Percentiles rank a stretch among this genome's conserved stretches.
These are phyloP conservation scores for Todiramphus saurophagus DNA, from an alignment of 2,113 vertebrate genomes.

Conservation along the genomic window DNA sequence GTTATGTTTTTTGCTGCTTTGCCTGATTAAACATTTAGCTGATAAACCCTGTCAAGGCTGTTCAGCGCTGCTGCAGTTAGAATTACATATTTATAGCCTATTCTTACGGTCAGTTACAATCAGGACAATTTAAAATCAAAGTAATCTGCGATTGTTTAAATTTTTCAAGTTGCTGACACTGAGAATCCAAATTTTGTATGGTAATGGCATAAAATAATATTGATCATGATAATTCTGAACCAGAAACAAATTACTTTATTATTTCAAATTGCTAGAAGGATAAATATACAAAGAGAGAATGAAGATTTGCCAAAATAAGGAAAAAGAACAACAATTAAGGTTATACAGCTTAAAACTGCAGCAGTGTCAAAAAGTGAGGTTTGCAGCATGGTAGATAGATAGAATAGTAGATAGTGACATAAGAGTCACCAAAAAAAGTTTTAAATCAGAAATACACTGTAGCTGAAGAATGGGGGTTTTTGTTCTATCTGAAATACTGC, in stretches of 20 bases:
- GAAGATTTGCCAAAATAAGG: not conserved
- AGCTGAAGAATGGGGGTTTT: too few relatives aligned
- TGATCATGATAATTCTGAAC: not conserved
- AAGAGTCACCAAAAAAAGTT: too few relatives aligned
- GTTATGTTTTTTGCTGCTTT: constrained; percentile 36
- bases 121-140: not conserved
- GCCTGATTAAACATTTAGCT: constrained; percentile 53
- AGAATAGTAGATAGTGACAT: too few relatives aligned
- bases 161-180: not conserved
- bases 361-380: not conserved
- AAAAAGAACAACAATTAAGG: not conserved
- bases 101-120: not conserved
- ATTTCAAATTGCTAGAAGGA: not conserved
- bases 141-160: not conserved
- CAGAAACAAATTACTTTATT: not conserved
- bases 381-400: not conserved
- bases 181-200: not conserved
- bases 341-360: not conserved
- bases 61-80: not conserved
- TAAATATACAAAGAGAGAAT: not conserved
- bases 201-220: not conserved
- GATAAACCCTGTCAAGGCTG: constrained; percentile 49
- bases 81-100: not conserved
- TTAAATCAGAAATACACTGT: too few relatives aligned
- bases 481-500: not conserved